Evolutionary conservation across 2,797 vertebrate species (phyloP), one percentile per base, ranked within the genome.

Genomic region (Anas capensis): DNA sequence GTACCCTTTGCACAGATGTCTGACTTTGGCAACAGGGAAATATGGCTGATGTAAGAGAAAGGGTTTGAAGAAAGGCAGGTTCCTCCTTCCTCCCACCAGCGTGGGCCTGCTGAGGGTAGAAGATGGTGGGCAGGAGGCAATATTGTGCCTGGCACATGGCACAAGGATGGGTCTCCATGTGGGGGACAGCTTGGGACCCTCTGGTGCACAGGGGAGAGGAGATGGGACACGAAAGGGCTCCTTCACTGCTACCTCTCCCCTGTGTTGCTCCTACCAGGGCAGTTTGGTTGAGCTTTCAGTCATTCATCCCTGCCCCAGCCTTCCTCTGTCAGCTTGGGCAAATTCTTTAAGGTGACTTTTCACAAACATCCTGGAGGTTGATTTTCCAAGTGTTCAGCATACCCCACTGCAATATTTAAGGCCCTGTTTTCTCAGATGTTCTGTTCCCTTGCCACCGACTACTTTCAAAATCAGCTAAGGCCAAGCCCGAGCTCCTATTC

Each of bases 111-210:
- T 0, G 7, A 23, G 26, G 53, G 29, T 26, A 23, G 40, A 27
- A 65, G 70, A 27, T 6, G 3, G 7, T 1, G 3, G 38, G 53
- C 42, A 46, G 17, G 33, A 31, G 31, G 21, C 40, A 72, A 79
- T 36, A 38, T 5, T 33, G 49, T 73, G 53, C 27, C 33, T 53
- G 51, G 10, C 38, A 33, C 17, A 4, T 2, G 19, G 36, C 49
- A 81, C 38, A 12, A 68, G 4, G 16, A 7, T 29, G 6, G 7
- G 33, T 11, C 15, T 53, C 8, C 1, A 0, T 6, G 11, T 31
- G 14, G 18, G 38, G 4, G 14, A 6, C 6, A 51, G 13, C 27
- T 23, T 15, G 34, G 54, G 13, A 79, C 31, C 8, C 19, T 29
- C 42, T 33, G 19, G 10, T 36, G 17, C 8, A 36, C 14, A 20